A percentile compares a stretch with the other conserved stretches of the same genome.
These are phyloP conservation scores for Protophormia terraenovae DNA, from an alignment of 2,888 invertebrate genomes.

Conservation along the genomic window DNA sequence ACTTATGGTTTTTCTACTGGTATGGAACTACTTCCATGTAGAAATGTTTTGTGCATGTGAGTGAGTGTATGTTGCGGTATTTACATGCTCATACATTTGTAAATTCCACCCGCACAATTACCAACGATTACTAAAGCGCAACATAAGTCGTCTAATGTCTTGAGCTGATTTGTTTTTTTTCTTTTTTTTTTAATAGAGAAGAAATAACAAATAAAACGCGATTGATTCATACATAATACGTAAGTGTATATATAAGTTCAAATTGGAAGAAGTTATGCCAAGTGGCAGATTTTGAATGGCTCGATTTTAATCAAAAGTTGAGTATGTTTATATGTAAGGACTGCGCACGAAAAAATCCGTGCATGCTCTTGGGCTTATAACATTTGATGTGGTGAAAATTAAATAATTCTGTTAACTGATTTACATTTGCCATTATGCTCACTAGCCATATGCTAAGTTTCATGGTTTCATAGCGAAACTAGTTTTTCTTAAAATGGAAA, in stretches of 20 bases:
- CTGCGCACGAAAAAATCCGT: too few species aligned
- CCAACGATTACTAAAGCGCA: conserved; percentile 51
- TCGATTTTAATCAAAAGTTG: too few species aligned
- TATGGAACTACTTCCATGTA: conserved; percentile 17
- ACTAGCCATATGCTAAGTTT: too few species aligned
- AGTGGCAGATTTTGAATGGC: background rate
- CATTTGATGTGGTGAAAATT: too few species aligned
- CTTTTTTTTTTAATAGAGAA: conserved; percentile 39
- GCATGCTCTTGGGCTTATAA: too few species aligned
- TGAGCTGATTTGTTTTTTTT: conserved; percentile 39
- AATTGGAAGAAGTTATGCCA: conserved; percentile 13
- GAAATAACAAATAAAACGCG: conserved; percentile 1
- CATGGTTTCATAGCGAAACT: too few species aligned
- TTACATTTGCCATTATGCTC: too few species aligned
- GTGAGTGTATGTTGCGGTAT: background rate
- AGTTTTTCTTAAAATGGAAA: too few species aligned
- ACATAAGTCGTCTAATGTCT: conserved; percentile 53
- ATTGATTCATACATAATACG: background rate
- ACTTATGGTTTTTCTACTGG: conserved; percentile 11
- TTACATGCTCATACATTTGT: conserved; percentile 20
- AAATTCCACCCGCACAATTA: conserved; percentile 60
- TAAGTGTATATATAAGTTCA: background rate
- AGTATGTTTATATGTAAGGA: too few species aligned
- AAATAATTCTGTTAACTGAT: too few species aligned
- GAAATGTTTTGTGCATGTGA: background rate